Evolutionary conservation across 1,140 invertebrate species (phyloP).

Genomic region (Caenorhabditis inopinata): DNA sequence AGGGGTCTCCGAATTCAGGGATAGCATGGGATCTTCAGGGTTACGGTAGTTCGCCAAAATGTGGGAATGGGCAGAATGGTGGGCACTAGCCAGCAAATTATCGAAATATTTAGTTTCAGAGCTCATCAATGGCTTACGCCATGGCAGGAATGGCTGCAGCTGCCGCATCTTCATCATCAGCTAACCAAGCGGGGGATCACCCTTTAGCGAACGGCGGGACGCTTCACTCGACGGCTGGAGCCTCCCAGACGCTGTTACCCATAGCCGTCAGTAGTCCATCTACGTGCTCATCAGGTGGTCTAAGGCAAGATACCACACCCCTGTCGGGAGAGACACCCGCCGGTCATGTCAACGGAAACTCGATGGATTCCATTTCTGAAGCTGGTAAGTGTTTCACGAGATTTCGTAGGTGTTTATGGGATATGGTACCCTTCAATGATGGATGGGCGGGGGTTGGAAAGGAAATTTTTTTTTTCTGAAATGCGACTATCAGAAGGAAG

Average conservation of each 20-base stretch:
- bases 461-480: too few species aligned
- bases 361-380: conserved; percentile 50
- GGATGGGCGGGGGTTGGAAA: too few species aligned
- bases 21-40: too few species aligned
- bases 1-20: too few species aligned
- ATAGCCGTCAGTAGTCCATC: conserved; percentile 53
- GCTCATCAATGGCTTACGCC: conserved; percentile 24
- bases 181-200: conserved; percentile 75
- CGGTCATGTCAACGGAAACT: conserved; percentile 6
- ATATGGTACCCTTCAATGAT: not conserved
- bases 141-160: conserved; percentile 3
- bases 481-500: too few species aligned
- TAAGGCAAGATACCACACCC: conserved; percentile 46
- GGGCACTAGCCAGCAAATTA: too few species aligned
- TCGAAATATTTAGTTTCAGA: too few species aligned
- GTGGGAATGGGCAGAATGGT: too few species aligned
- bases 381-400: conserved; percentile 36
- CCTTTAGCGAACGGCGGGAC: conserved; percentile 78
- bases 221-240: conserved; percentile 51
- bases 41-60: too few species aligned
- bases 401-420: not conserved
- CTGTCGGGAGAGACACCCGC: conserved; percentile 43
- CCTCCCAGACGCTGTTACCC: conserved; percentile 46
- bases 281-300: conserved; percentile 45
- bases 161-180: conserved; percentile 57